Evolutionary conservation across 2,888 invertebrate species (phyloP), one percentile per base, ranked within the genome.

Genomic region (Conops quadrifasciatus): DNA sequence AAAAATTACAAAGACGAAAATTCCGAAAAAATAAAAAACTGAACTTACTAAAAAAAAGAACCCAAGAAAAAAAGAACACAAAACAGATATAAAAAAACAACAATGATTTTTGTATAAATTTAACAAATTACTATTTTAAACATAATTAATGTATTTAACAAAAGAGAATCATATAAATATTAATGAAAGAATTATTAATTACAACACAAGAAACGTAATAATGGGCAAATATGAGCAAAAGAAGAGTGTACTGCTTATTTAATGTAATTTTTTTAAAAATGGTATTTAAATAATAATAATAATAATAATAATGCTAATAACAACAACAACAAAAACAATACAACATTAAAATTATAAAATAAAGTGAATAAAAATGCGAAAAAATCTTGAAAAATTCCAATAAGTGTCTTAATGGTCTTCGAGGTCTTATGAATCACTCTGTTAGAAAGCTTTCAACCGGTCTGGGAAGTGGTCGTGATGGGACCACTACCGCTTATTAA

Each of bases 221-320:
- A 16, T 28, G 26, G 13, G 15, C 24, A 49, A 43, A 7, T 28
- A 66, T 19, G 43, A 28, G 45, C 45, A 67, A 30, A 19, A 59
- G 51, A 59, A 58, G 45, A 47, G 26, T 47, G 59, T 59, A 59
- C 47, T 67, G 67, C 67, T 67, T 67, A 59, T 59, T 68, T 62
- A 68, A 62, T 68, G 68, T 68, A 68, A 68, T 68, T 68, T 68
- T 68, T 36, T 68, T 62, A 49, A 68, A 60, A 62, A 60, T 68
- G 62, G 67, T 68, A 68, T 68, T 68, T 68, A 68, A 67, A 47
- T 67, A 67, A 68, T 68, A 53, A 36, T 36, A 36, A 36, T 36
- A 36, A 36, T 36, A 7, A 4, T 36, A 67, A 68, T 68, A 53
- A 36, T 36, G 9, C 4, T 36, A 36, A 36, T 36, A 7, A 4